These are phyloP conservation scores for Eurosta solidaginis DNA, from an alignment of 1,140 invertebrate species.

Conservation along the genomic window DNA sequence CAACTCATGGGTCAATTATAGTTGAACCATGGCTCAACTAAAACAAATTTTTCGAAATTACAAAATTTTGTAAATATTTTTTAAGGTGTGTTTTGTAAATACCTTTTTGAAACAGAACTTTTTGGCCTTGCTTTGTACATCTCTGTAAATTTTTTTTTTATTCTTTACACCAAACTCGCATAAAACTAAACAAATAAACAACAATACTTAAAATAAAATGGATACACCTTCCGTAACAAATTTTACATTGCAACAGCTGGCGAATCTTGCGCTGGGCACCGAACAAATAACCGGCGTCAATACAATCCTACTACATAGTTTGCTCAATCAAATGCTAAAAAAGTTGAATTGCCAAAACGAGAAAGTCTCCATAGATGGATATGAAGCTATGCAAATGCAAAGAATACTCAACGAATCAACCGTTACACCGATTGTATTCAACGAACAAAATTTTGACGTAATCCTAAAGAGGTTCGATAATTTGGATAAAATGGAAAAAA, in stretches of 20 bases:
- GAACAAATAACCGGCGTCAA: not conserved
- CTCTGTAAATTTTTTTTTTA: too few relatives aligned
- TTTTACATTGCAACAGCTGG: not conserved
- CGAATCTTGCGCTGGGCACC: not conserved
- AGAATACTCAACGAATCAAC: not conserved
- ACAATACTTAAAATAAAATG: too few relatives aligned
- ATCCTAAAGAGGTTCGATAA: slow-evolving; percentile 44
- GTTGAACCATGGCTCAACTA: too few relatives aligned
- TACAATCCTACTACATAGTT: not conserved
- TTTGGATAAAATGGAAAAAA: slow-evolving; percentile 42
- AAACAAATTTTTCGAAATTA: too few relatives aligned
- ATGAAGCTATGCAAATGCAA: not conserved
- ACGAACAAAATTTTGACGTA: too few relatives aligned
- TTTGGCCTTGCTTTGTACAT: too few relatives aligned
- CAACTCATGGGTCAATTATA: too few relatives aligned
- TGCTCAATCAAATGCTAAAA: not conserved
- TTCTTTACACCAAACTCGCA: too few relatives aligned
- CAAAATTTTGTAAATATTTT: too few relatives aligned
- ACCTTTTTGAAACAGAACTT: too few relatives aligned
- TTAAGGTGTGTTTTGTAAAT: too few relatives aligned
- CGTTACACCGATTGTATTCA: not conserved
- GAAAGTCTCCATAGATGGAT: not conserved
- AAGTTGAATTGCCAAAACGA: not conserved
- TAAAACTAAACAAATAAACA: too few relatives aligned
- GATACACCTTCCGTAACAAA: not conserved